Percentiles rank a stretch among this genome's conserved stretches.
phyloP scores from a whole-genome alignment of 2,113 vertebrate genomes.

The Lagopus leucura region DNA sequence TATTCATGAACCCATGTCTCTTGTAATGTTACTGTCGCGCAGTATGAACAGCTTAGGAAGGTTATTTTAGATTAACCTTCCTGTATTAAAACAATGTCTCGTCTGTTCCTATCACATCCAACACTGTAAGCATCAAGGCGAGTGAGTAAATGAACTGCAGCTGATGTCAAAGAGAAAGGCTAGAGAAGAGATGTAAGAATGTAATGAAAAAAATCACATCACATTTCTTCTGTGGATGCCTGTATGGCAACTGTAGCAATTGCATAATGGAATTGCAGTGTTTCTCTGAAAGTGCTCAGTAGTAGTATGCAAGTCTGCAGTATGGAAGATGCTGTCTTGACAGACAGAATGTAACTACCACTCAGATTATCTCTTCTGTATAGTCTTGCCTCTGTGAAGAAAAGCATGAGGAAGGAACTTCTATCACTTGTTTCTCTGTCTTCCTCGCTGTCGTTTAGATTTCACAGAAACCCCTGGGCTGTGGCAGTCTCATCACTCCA shows the following conservation, averaged over 20 bases:
- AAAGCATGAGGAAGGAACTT: neutral
- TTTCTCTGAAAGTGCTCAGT: constrained; percentile 1
- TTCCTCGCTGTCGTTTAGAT: neutral
- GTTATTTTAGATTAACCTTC: constrained; percentile 71
- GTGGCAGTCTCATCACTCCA: neutral
- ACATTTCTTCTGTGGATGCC: neutral
- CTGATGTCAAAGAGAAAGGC: constrained; percentile 10
- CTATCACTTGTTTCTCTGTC: neutral
- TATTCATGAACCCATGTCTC: constrained; percentile 53
- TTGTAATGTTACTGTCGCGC: constrained; percentile 53
- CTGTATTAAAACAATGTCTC: constrained; percentile 52
- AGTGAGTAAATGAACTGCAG: neutral
- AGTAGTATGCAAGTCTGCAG: neutral
- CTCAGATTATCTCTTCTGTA: neutral
- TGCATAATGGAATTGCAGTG: neutral
- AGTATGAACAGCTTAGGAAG: constrained; percentile 51
- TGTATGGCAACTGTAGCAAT: constrained; percentile 8
- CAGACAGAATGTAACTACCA: neutral
- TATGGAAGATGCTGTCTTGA: neutral
- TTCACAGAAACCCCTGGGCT: neutral
- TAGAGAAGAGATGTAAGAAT: constrained; percentile 2
- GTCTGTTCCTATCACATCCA: constrained; percentile 63
- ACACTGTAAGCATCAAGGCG: constrained; percentile 19
- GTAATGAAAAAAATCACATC: neutral
- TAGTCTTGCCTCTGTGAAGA: neutral